Conservation (phyloP, 2,113 vertebrate genomes). For the Lagopus muta region DNA sequence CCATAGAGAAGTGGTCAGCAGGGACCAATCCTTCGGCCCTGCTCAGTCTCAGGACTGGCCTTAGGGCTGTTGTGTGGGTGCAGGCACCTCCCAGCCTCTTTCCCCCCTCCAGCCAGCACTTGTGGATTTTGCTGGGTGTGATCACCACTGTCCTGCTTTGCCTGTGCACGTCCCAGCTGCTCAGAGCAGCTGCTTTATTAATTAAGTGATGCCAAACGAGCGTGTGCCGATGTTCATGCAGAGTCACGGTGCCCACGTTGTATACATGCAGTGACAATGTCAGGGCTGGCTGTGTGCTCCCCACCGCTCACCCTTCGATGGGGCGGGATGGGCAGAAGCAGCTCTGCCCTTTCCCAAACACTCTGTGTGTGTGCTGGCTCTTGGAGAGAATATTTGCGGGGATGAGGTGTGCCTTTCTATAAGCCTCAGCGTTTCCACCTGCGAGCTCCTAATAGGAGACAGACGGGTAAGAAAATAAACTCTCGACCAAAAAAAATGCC, state of each 20-base stretch:
- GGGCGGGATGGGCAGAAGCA: background rate
- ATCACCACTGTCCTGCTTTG: background rate
- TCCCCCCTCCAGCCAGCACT: background rate
- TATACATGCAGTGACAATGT: no score
- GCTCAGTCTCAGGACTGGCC: background rate
- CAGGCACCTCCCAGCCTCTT: background rate
- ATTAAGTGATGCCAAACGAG: background rate
- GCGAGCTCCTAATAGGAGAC: background rate
- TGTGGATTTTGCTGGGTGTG: background rate
- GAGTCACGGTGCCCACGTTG: no score
- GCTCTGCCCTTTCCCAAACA: background rate
- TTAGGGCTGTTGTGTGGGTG: accelerated
- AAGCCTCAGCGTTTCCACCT: constrained; percentile 24
- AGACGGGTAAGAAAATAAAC: background rate
- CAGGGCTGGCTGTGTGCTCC: background rate
- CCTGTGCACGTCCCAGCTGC: accelerated
- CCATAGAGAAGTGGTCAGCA: background rate
- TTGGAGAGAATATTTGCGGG: constrained; percentile 21
- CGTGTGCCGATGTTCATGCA: accelerated
- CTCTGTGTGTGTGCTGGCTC: background rate
- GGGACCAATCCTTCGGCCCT: background rate
- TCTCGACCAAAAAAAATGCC: constrained; percentile 20
- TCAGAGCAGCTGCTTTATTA: background rate
- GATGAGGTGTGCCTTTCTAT: constrained; percentile 1
- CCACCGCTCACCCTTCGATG: accelerated